Base-by-base conservation (phyloP, 35 echinoderm and acorn worm genomes). In the Acanthaster planci region DNA sequence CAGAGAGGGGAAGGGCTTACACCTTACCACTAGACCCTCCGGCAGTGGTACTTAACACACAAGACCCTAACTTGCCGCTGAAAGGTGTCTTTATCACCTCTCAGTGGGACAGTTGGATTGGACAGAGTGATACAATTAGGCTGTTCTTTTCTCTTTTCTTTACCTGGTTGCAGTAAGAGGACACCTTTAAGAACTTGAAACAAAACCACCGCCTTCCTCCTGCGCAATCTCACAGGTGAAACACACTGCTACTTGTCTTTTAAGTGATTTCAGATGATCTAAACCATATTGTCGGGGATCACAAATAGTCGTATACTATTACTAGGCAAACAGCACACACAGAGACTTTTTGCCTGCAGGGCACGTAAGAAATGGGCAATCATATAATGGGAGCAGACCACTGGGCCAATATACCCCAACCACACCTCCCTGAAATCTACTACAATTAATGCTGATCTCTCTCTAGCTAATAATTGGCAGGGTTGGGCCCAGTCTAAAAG, bases 271-370 rank as follows among this genome's bases (percentile, higher is more conserved):
- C 26, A 60, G 64, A 72, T 72, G 64, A 72, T 72, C 23, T 31
- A 72, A 72, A 72, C 64, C 64, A 72, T 72, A 72, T 72, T 72
- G 64, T 26, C 7, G 15, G 64, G 56, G 29, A 26, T 72, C 34
- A 72, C 64, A 72, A 72, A 31, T 6, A 47, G 34, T 7, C 64
- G 10, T 72, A 72, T 72, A 31, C 64, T 31, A 72, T 26, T 72
- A 34, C 64, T 26, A 2, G 23, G 64, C 64, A 72, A 72, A 30
- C n/a, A 34, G 34, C 19, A 59, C 56, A 26, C 56, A 26, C 2
- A 72, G 64, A 7, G 23, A 26, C 23, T 72, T 72, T 14, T 34
- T 12, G 64, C 64, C 64, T 34, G 1, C 64, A 72, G 64, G 64
- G 21, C 23, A 60, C n/a, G n/a, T n/a, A 34, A 72, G 30, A 72